Evolutionary conservation across 2,888 invertebrate species (phyloP).

Genomic region (Dione vanillae): DNA sequence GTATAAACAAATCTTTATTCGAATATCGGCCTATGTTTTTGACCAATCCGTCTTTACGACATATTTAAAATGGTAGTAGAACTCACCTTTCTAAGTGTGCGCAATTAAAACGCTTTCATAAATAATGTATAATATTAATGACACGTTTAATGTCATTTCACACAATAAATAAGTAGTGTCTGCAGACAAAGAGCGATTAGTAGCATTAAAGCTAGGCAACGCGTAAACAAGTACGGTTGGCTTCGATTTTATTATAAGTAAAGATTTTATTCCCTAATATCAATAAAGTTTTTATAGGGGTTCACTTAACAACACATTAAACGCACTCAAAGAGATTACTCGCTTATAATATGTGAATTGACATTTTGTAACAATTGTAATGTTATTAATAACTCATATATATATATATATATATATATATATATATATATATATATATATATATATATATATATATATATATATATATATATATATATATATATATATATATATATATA

Average conservation of each 20-base stretch:
- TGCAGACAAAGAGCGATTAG: neutral
- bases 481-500: neutral
- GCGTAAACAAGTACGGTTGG: neutral
- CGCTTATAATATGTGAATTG: constrained; percentile 33
- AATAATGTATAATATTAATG: too few species aligned
- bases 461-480: neutral
- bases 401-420: too few species aligned
- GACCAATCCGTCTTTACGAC: too few species aligned
- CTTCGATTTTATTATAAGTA: constrained; percentile 15
- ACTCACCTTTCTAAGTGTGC: too few species aligned
- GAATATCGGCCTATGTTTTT: too few species aligned
- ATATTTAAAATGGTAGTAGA: too few species aligned
- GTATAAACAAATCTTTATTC: too few species aligned
- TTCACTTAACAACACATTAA: constrained; percentile 46
- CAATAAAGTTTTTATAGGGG: constrained; percentile 40
- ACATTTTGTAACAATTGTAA: neutral
- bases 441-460: too few species aligned
- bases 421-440: too few species aligned
- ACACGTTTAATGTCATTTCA: neutral
- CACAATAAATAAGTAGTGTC: neutral
- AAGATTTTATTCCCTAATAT: constrained; percentile 29
- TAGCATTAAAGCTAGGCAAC: neutral
- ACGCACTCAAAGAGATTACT: constrained; percentile 47
- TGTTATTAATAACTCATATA: too few species aligned
- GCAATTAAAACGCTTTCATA: too few species aligned